Conservation (phyloP, 2,113 vertebrate genomes). For the Nicator chloris region DNA sequence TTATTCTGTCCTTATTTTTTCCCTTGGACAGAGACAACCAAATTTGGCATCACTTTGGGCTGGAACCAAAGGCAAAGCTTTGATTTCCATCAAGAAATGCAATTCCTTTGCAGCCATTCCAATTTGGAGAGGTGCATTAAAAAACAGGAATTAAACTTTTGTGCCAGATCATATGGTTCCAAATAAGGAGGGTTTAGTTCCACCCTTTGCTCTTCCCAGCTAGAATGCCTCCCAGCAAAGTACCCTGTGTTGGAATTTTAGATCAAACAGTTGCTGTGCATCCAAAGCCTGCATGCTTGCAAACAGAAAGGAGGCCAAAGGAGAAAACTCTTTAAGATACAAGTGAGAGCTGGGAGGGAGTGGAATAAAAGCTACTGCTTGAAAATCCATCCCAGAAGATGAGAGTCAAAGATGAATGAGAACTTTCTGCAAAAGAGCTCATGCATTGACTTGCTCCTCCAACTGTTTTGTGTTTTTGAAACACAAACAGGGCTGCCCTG, state of each 20-base stretch:
- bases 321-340: constrained; percentile 24
- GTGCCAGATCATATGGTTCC: background rate
- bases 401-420: background rate
- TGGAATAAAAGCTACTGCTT: constrained; percentile 17
- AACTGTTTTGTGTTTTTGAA: rapidly evolving
- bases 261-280: constrained; percentile 12
- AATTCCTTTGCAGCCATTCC: background rate
- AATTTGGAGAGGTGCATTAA: background rate
- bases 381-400: constrained; percentile 62
- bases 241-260: background rate
- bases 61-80: background rate
- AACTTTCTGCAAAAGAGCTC: background rate
- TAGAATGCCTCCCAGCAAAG: constrained; percentile 31
- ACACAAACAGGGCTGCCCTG: rapidly evolving
- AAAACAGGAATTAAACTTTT: background rate
- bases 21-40: background rate
- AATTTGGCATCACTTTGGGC: background rate
- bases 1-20: background rate
- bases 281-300: background rate
- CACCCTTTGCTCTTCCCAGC: background rate
- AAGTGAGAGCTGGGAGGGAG: background rate
- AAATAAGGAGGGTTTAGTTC: background rate
- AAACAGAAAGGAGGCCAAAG: constrained; percentile 26
- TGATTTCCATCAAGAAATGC: background rate
- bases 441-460: background rate